A percentile compares a stretch with the other conserved stretches of the same genome.
Conservation (phyloP, 2,888 invertebrate genomes). For the Autographa pulchrina region DNA sequence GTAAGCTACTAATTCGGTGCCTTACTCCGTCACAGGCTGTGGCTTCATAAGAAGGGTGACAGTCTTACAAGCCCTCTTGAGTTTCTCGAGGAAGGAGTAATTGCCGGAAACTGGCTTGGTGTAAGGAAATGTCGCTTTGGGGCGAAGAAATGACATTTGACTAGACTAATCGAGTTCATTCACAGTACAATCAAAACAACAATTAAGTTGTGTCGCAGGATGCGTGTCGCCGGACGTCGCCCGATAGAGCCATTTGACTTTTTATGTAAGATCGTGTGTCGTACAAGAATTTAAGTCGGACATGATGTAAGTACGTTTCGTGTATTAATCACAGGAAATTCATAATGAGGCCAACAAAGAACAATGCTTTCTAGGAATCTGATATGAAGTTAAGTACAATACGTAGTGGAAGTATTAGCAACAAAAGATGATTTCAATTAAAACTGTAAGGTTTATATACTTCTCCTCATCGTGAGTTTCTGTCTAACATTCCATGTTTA, state of each 20-base stretch:
- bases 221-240: constrained; percentile 71
- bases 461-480: no score
- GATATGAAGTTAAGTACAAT: neutral
- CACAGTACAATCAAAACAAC: constrained; percentile 83
- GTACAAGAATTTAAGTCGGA: constrained; percentile 22
- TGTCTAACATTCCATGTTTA: no score
- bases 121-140: constrained; percentile 82
- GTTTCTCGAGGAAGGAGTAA: constrained; percentile 84
- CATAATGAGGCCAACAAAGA: neutral
- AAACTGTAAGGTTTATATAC: no score
- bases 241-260: constrained; percentile 65
- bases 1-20: constrained; percentile 76
- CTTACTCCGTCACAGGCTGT: constrained; percentile 83
- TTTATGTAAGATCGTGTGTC: constrained; percentile 35
- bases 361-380: constrained; percentile 3
- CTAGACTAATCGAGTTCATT: constrained; percentile 84
- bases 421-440: no score
- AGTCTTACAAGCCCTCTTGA: constrained; percentile 75
- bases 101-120: constrained; percentile 83
- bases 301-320: constrained; percentile 7
- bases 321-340: neutral
- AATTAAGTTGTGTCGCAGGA: constrained; percentile 81
- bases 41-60: constrained; percentile 79
- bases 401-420: neutral
- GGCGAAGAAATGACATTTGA: constrained; percentile 87